Conservation (phyloP, 2,888 invertebrate species). For the Lordiphosa fenestrarum region DNA sequence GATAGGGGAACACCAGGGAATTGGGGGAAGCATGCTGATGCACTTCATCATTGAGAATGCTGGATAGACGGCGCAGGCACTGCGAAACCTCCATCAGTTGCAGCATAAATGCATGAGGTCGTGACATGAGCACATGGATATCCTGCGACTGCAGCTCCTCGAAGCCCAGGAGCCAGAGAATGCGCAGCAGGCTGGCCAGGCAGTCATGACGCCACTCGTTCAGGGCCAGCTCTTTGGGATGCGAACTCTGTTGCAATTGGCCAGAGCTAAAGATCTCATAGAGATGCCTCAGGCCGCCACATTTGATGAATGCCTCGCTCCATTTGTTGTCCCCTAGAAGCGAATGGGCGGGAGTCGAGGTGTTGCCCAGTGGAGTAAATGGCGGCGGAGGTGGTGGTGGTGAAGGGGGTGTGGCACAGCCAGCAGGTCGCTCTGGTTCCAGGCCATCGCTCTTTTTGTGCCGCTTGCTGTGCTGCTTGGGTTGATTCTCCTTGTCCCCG, state of each 20-base stretch:
- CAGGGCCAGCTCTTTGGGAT: slow-evolving; percentile 81
- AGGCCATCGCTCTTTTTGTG: slow-evolving; percentile 56
- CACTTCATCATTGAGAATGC: slow-evolving; percentile 89
- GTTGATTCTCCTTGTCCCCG: slow-evolving; percentile 75
- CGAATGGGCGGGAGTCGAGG: slow-evolving; percentile 31
- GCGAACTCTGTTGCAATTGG: slow-evolving; percentile 88
- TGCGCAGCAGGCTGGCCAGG: slow-evolving; percentile 90
- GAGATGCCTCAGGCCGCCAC: slow-evolving; percentile 92
- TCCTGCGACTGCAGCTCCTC: slow-evolving; percentile 80
- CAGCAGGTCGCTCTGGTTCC: slow-evolving; percentile 39
- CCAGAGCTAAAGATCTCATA: slow-evolving; percentile 96
- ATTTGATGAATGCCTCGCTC: slow-evolving; percentile 91
- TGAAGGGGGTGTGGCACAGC: slow-evolving; percentile 47
- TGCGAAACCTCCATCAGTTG: slow-evolving; percentile 92
- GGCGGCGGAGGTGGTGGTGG: slow-evolving; percentile 36
- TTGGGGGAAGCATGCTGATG: slow-evolving; percentile 83
- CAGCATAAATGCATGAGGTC: slow-evolving; percentile 82
- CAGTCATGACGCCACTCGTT: slow-evolving; percentile 97
- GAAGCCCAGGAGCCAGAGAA: slow-evolving; percentile 92
- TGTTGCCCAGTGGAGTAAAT: slow-evolving; percentile 12
- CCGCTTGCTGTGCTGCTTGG: slow-evolving; percentile 61
- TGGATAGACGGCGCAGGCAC: slow-evolving; percentile 91
- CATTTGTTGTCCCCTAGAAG: slow-evolving; percentile 80
- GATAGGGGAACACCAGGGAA: slow-evolving; percentile 63
- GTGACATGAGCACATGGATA: slow-evolving; percentile 85